Conservation (phyloP, 2,113 vertebrate species). For the Oncorhynchus kisutch region DNA sequence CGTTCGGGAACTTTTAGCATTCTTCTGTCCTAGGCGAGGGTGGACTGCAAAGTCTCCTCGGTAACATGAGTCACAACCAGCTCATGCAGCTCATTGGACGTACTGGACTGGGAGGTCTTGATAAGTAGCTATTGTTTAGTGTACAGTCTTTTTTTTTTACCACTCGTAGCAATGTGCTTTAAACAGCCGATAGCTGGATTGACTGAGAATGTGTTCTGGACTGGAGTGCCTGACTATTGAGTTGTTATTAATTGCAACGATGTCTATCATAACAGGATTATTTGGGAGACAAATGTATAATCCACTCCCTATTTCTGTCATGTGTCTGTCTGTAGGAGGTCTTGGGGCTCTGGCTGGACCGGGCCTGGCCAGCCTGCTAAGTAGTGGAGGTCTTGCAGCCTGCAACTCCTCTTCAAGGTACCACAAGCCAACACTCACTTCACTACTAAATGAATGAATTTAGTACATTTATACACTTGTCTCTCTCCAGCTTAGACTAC, state of each 20-base stretch:
- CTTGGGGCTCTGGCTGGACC: conserved; percentile 91
- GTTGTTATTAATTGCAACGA: background rate
- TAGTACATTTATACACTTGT: background rate
- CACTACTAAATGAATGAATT: background rate
- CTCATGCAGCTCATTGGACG: conserved; percentile 99
- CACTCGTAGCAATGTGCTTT: background rate
- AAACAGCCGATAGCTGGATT: background rate
- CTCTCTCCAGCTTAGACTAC: background rate
- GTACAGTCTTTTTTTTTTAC: background rate
- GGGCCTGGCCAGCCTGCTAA: conserved; percentile 89
- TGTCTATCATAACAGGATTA: background rate
- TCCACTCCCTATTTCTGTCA: too few relatives aligned
- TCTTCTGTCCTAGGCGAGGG: conserved; percentile 82
- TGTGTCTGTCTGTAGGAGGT: conserved; percentile 74
- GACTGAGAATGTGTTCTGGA: background rate
- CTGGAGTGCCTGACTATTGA: background rate
- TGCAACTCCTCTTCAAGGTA: conserved; percentile 92
- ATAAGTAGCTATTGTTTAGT: conserved; percentile 60
- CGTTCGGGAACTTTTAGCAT: background rate
- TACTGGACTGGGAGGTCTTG: conserved; percentile 92
- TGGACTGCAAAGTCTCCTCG: conserved; percentile 95
- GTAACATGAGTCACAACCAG: conserved; percentile 99
- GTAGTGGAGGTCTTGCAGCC: conserved; percentile 85
- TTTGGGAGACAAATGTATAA: too few relatives aligned
- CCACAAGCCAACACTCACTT: background rate